Evolutionary conservation across 2,888 invertebrate genomes (phyloP).

Genomic region (Mimumesa dahlbomi): DNA sequence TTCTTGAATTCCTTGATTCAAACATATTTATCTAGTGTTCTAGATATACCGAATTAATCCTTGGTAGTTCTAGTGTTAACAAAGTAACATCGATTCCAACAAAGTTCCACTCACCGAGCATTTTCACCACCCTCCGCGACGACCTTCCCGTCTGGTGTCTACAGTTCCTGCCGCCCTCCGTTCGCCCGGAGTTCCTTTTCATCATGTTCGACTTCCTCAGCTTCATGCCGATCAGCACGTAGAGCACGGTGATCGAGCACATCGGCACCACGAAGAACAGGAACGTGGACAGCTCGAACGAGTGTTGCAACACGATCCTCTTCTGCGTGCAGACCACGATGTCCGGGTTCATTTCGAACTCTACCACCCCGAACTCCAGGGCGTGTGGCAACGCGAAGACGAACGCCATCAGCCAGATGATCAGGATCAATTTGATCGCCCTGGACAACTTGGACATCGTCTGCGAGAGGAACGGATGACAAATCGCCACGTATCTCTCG

Average conservation of each 20-base stretch:
- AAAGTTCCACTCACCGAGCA: conserved; percentile 84
- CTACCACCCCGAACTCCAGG: conserved; percentile 80
- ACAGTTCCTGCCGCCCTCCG: conserved; percentile 46
- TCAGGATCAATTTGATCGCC: conserved; percentile 89
- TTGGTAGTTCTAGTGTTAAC: no score
- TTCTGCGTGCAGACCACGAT: conserved; percentile 80
- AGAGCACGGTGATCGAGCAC: conserved; percentile 83
- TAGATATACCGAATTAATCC: no score
- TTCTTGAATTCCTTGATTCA: no score
- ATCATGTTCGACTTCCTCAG: conserved; percentile 81
- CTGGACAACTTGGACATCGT: conserved; percentile 93
- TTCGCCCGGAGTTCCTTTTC: conserved; percentile 64
- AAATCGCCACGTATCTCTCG: conserved; percentile 87
- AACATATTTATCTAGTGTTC: no score
- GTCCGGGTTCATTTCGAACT: conserved; percentile 80
- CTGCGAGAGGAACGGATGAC: conserved; percentile 87
- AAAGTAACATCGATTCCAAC: not conserved
- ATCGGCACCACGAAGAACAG: conserved; percentile 85
- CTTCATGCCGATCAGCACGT: conserved; percentile 81
- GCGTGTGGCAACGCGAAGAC: conserved; percentile 88
- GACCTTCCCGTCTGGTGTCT: conserved; percentile 81
- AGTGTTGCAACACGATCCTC: conserved; percentile 80
- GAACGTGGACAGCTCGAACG: conserved; percentile 84
- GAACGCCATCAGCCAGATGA: conserved; percentile 90
- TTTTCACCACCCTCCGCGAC: conserved; percentile 87